Evolutionary conservation across 2,113 vertebrate species (phyloP).

Genomic region (Motacilla tschutschensis): DNA sequence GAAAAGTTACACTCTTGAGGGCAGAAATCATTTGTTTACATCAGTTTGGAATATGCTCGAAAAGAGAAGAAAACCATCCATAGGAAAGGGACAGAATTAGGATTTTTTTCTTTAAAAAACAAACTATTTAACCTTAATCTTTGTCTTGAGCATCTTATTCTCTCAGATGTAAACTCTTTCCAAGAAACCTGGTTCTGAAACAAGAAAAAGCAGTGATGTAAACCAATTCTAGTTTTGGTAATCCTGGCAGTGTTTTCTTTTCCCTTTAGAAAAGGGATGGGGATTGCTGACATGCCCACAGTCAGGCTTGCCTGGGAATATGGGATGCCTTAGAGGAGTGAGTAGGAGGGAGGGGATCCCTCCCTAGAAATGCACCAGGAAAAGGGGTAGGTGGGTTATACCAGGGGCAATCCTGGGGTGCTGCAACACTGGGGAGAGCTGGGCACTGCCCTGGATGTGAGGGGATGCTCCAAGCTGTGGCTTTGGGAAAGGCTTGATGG

Average conservation of each 20-base stretch:
- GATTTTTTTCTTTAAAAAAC: background rate
- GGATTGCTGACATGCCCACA: background rate
- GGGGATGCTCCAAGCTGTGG: background rate
- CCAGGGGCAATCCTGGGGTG: background rate
- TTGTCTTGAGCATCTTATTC: background rate
- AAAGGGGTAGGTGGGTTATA: background rate
- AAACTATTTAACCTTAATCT: background rate
- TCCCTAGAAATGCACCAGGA: background rate
- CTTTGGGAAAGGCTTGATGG: background rate
- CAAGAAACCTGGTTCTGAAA: background rate
- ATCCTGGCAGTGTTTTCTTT: background rate
- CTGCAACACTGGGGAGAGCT: rapidly evolving
- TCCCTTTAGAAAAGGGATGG: background rate
- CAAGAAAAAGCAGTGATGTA: background rate
- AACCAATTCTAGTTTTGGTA: background rate
- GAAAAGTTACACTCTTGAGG: background rate
- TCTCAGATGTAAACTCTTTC: background rate
- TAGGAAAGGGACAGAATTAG: background rate
- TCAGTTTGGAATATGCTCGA: background rate
- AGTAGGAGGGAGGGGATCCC: background rate
- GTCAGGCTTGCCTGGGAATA: background rate
- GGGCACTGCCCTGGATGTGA: rapidly evolving
- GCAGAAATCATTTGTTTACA: background rate
- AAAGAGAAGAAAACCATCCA: background rate
- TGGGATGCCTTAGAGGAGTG: background rate